Percentiles rank a stretch among this genome's conserved stretches.
phyloP scores from a whole-genome alignment of 2,888 invertebrate genomes.

The Pammene aurita region DNA sequence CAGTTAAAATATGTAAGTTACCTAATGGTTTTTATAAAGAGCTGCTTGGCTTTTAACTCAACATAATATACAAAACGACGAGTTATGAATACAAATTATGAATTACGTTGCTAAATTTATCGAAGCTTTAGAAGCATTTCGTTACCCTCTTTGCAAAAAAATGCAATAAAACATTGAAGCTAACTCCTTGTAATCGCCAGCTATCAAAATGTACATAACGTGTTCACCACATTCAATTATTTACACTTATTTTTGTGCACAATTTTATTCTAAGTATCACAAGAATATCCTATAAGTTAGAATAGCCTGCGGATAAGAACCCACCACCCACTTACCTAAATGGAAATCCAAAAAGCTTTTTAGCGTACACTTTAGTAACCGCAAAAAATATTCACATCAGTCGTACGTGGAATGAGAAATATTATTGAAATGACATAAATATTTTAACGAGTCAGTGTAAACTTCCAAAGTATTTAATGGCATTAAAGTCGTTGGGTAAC shows the following conservation, averaged over 20 bases:
- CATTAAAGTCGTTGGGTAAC: constrained; percentile 49
- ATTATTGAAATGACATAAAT: constrained; percentile 50
- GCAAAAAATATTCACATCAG: constrained; percentile 36
- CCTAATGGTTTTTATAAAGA: constrained; percentile 11
- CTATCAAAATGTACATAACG: neutral
- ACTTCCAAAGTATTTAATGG: constrained; percentile 59
- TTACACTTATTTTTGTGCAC: neutral
- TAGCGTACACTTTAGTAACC: constrained; percentile 31
- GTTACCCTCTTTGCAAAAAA: neutral
- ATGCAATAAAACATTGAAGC: neutral
- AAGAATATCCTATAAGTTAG: constrained; percentile 29
- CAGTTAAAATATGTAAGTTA: neutral
- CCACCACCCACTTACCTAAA: constrained; percentile 37
- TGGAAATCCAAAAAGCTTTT: constrained; percentile 41
- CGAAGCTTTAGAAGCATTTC: neutral
- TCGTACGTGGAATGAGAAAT: constrained; percentile 27
- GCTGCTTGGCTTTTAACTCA: constrained; percentile 8
- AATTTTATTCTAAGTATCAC: neutral
- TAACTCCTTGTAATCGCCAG: neutral
- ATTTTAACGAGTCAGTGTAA: constrained; percentile 61
- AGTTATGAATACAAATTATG: constrained; percentile 8
- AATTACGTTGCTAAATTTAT: neutral
- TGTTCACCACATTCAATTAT: neutral
- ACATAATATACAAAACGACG: neutral
- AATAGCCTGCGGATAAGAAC: constrained; percentile 24